These are phyloP conservation scores for Apus apus DNA, from an alignment of 2,113 vertebrate genomes.

Conservation along the genomic window DNA sequence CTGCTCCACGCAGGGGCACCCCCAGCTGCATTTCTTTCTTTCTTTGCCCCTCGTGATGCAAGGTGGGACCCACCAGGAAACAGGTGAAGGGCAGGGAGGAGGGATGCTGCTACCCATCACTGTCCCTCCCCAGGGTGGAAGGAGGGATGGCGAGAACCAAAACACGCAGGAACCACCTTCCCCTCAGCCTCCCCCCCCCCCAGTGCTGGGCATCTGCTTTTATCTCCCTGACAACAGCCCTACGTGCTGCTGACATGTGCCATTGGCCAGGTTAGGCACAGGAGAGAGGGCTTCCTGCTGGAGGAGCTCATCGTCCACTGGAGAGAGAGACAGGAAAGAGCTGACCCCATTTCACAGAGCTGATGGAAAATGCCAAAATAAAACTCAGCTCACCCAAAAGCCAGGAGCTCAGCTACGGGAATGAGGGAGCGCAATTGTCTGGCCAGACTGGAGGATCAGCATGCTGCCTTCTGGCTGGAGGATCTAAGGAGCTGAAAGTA, in stretches of 20 bases:
- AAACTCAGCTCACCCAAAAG: slow-evolving; percentile 10
- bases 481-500: neutral
- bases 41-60: fast-evolving
- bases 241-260: fast-evolving
- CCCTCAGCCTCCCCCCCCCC: too few species aligned
- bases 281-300: neutral
- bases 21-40: neutral
- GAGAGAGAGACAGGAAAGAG: neutral
- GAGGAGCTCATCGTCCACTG: neutral
- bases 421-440: neutral
- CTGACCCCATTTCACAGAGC: neutral
- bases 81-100: neutral
- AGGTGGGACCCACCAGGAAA: neutral
- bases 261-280: fast-evolving
- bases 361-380: neutral
- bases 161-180: neutral
- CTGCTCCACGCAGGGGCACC: fast-evolving
- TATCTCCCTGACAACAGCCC: neutral
- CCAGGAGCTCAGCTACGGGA: neutral
- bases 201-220: neutral
- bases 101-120: neutral
- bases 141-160: neutral
- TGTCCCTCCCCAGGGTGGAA: fast-evolving
- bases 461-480: neutral
- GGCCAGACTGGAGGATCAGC: neutral